phyloP scores from a whole-genome alignment of 2,113 vertebrate genomes.

The Calidris pugnax region DNA sequence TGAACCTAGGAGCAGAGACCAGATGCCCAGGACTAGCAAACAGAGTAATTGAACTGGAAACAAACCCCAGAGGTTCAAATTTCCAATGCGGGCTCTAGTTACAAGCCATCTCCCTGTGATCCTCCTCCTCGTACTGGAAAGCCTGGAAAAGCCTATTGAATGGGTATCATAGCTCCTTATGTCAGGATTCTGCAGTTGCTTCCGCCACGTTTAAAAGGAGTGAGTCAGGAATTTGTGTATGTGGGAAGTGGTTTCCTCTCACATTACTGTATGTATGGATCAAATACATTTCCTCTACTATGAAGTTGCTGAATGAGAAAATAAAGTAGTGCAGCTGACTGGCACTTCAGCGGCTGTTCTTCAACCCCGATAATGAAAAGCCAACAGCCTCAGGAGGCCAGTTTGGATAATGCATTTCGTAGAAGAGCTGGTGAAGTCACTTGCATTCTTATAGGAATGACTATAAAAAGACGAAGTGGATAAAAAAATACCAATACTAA shows the following conservation, averaged over 20 bases:
- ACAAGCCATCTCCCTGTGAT: background rate
- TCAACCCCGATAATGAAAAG: slow-evolving; percentile 20
- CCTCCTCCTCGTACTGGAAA: slow-evolving; percentile 27
- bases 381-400: background rate
- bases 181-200: slow-evolving; percentile 42
- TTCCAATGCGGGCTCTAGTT: background rate
- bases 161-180: background rate
- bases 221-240: slow-evolving; percentile 58
- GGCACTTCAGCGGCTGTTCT: background rate
- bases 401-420: background rate
- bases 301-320: slow-evolving; percentile 28
- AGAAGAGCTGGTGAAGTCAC: slow-evolving; percentile 5
- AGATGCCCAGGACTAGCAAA: background rate
- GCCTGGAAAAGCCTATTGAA: slow-evolving; percentile 12
- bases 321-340: slow-evolving; percentile 14
- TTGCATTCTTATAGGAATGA: background rate
- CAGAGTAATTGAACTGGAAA: background rate
- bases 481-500: background rate
- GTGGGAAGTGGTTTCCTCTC: slow-evolving; percentile 64
- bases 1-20: background rate
- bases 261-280: slow-evolving; percentile 26
- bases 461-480: background rate
- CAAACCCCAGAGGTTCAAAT: background rate
- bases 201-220: slow-evolving; percentile 38
- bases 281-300: slow-evolving; percentile 47